These are phyloP conservation scores for Akabosia matsudoensis DNA, from an alignment of 1,140 invertebrate genomes.

Conservation along the genomic window DNA sequence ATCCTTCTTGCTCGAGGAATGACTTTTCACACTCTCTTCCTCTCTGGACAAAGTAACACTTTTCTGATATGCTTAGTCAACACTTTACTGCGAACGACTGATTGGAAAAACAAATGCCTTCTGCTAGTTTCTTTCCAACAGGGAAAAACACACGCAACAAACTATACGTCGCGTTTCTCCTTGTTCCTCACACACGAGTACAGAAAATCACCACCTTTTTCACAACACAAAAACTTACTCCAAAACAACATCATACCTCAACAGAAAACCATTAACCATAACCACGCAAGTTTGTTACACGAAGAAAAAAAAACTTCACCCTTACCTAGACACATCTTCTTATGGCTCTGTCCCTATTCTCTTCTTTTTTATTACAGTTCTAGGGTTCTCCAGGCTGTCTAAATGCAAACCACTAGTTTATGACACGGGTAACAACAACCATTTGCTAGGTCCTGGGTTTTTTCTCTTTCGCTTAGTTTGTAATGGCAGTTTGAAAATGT, in stretches of 20 bases:
- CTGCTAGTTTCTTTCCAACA: neutral
- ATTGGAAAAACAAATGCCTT: constrained; percentile 21
- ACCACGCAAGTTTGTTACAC: neutral
- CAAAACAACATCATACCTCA: no score
- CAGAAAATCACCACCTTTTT: neutral
- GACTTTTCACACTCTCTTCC: neutral
- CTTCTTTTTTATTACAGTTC: constrained; percentile 18
- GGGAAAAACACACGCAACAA: neutral
- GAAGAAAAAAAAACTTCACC: no score
- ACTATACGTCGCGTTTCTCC: neutral
- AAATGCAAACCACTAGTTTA: neutral
- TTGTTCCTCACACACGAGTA: no score
- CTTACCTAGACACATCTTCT: constrained; percentile 4
- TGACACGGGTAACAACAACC: neutral
- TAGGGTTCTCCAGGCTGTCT: neutral
- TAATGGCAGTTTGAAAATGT: no score
- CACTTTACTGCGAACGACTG: constrained; percentile 11
- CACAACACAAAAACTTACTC: neutral
- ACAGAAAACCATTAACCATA: constrained; percentile 13
- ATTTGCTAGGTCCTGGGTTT: neutral
- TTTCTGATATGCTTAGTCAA: constrained; percentile 19
- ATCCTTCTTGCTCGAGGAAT: neutral
- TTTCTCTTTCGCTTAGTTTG: no score
- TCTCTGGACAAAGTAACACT: constrained; percentile 20
- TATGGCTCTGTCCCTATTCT: neutral